Evolutionary conservation across 2,113 vertebrate species (phyloP), one percentile per base, ranked within the genome.

Genomic region (Carassius gibelio): DNA sequence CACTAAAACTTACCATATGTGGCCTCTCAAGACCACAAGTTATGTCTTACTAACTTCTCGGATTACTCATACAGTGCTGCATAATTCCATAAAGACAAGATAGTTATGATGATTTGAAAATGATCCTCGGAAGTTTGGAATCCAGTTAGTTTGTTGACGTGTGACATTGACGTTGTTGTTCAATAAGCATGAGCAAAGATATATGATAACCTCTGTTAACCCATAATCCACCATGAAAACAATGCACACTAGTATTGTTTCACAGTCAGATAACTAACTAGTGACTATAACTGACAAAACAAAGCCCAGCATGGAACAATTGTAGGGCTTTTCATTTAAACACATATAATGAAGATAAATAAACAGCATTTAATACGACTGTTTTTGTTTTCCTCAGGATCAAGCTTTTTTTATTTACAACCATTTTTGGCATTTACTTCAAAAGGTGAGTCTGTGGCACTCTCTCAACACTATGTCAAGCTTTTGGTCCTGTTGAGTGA

Each of bases 341-440:
- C 26, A 26, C 81, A 72, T 59, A 50, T 59, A 48, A 72, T 82
- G 13, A 59, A 57, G 6, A 72, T 8, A 59, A 71, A 72, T 21
- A 85, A 64, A 34, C 48, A 9, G 17, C 50, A 23, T 45, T 64
- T 66, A 38, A 82, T 68, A 71, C 75, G 23, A 75, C 17, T 14
- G 45, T 74, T 59, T 10, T 48, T 50, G 15, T 45, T 23, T 13
- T 52, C 1, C 48, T 26, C 57, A 76, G 59, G 66, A 81, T 34
- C 38, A 4, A 59, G 72, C 55, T 75, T 6, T 19, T 52, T 68
- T 82, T 14, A 4, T 14, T 52, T 26, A n/a, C 34, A 36, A 10
- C 30, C 26, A 50, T 21, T 77, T 42, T 15, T 26, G 15, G n/a
- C 14, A 89, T 94, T 93, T 87, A 94, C 94, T 89, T 76, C 52